Conservation (phyloP, 2,888 invertebrate species). For the Andrena camellia region DNA sequence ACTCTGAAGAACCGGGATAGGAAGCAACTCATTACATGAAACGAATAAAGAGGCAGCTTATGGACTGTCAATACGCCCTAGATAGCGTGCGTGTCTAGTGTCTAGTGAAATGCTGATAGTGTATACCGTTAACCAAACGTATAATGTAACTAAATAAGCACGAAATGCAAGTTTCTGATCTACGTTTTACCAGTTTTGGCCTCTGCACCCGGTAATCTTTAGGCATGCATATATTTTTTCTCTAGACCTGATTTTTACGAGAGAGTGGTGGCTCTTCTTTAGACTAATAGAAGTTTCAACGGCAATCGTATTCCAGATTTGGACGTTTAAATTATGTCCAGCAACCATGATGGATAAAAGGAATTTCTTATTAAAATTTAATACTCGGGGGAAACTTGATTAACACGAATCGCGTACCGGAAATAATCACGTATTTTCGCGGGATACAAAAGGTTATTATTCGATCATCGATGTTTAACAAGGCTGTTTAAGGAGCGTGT, state of each 20-base stretch:
- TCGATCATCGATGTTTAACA: neutral
- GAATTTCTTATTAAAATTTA: neutral
- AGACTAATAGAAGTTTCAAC: neutral
- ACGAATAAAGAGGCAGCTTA: constrained; percentile 2
- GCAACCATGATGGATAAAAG: too few relatives aligned
- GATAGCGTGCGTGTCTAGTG: neutral
- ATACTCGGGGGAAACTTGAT: neutral
- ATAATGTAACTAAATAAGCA: neutral
- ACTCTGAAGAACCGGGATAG: too few relatives aligned
- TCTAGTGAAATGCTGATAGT: constrained; percentile 19
- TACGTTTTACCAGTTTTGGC: constrained; percentile 2
- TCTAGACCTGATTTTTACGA: neutral
- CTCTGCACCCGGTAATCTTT: neutral
- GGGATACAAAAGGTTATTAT: neutral
- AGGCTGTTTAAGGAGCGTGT: neutral
- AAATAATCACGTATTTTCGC: neutral
- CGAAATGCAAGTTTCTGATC: constrained; percentile 19
- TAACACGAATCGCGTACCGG: neutral
- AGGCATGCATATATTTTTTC: neutral
- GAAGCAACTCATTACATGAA: neutral
- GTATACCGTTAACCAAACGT: constrained; percentile 22
- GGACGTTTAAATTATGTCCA: too few relatives aligned
- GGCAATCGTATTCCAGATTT: neutral
- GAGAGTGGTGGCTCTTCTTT: neutral
- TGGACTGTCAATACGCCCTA: constrained; percentile 13